Evolutionary conservation across 2,797 vertebrate genomes (phyloP).

Genomic region (Hippoglossus hippoglossus): DNA sequence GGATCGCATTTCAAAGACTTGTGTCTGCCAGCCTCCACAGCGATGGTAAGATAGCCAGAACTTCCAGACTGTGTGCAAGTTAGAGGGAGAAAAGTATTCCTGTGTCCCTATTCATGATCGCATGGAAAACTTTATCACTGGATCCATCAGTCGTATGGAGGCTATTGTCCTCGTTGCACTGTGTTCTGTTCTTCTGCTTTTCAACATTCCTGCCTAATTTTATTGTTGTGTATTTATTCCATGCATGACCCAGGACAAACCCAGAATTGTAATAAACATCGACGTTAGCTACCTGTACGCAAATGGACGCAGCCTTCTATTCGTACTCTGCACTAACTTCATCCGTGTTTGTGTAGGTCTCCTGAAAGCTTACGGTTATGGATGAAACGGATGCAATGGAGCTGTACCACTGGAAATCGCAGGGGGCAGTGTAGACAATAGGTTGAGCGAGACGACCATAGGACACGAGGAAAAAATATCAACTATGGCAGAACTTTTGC

Average conservation of each 20-base stretch:
- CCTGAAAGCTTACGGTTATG: too few species aligned
- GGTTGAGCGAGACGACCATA: too few species aligned
- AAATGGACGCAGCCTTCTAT: too few species aligned
- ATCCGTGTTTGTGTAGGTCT: too few species aligned
- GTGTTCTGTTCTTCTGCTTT: conserved; percentile 56
- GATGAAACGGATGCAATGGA: too few species aligned
- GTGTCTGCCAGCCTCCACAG: conserved; percentile 80
- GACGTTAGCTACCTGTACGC: too few species aligned
- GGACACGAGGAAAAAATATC: too few species aligned
- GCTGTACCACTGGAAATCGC: too few species aligned
- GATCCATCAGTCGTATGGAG: conserved; percentile 51
- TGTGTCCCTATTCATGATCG: conserved; percentile 63
- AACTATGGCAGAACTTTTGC: too few species aligned
- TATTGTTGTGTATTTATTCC: background rate
- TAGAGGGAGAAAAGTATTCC: conserved; percentile 63
- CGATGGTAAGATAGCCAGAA: conserved; percentile 78
- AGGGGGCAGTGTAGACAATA: too few species aligned
- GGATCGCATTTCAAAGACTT: conserved; percentile 89
- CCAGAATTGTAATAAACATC: background rate
- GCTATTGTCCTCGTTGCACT: conserved; percentile 40
- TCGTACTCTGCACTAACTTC: too few species aligned
- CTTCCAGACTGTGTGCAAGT: conserved; percentile 56
- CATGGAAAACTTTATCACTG: conserved; percentile 51
- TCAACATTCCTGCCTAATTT: conserved; percentile 59
- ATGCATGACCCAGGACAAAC: conserved; percentile 14